Conservation (phyloP, 1,140 invertebrate genomes). For the Neomicropteryx cornuta region DNA sequence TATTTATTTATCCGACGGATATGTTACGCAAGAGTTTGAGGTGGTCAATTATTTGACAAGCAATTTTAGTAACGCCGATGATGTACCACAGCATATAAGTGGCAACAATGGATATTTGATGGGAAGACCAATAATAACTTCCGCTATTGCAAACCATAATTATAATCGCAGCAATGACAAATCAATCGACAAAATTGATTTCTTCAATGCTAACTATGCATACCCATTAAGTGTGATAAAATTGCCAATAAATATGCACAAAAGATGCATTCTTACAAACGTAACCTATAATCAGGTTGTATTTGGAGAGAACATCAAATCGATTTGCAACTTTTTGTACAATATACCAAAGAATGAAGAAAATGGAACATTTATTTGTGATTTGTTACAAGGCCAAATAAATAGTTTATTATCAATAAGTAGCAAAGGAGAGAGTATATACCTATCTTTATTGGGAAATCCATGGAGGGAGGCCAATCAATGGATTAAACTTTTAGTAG, state of each 20-base stretch:
- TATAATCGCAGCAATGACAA: slow-evolving; percentile 18
- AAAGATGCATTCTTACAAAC: slow-evolving; percentile 27
- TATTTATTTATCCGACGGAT: slow-evolving; percentile 12
- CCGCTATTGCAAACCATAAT: slow-evolving; percentile 18
- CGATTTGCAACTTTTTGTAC: slow-evolving; percentile 24
- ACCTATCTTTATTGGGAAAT: slow-evolving; percentile 49
- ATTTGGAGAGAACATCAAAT: slow-evolving; percentile 41
- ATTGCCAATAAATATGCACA: slow-evolving; percentile 27
- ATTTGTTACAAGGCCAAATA: slow-evolving; percentile 32
- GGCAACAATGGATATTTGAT: slow-evolving; percentile 58
- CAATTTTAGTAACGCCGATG: slow-evolving; percentile 21
- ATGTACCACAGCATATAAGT: slow-evolving; percentile 36
- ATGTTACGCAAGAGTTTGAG: slow-evolving; percentile 39
- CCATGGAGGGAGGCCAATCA: slow-evolving; percentile 31
- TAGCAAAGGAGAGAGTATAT: slow-evolving; percentile 23
- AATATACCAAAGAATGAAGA: slow-evolving; percentile 18
- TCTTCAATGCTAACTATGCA: slow-evolving; percentile 18
- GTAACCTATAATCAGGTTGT: slow-evolving; percentile 24
- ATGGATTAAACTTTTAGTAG: slow-evolving; percentile 42
- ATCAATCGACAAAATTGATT: slow-evolving; percentile 15
- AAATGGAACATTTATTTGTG: slow-evolving; percentile 31
- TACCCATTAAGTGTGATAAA: slow-evolving; percentile 30
- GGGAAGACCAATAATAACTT: slow-evolving; percentile 50
- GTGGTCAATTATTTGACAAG: slow-evolving; percentile 40
- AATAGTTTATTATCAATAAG: slow-evolving; percentile 25